These are phyloP conservation scores for Luidia sarsii DNA, from an alignment of 53 echinoderm and acorn worm species.

Conservation along the genomic window DNA sequence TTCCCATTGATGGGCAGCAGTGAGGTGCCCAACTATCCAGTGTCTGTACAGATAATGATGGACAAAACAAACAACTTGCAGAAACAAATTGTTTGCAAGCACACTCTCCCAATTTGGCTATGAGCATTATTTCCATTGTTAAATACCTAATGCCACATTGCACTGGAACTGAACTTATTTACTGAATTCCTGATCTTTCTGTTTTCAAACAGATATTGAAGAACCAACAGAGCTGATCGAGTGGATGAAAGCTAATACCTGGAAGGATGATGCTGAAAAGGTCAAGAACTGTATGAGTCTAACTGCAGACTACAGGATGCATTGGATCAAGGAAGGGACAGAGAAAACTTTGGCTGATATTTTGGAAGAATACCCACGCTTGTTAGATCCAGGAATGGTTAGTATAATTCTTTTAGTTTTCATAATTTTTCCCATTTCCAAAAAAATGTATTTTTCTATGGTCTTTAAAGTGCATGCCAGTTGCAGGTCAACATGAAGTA, in stretches of 20 bases:
- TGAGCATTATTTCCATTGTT: too few relatives aligned
- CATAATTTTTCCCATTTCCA: not conserved
- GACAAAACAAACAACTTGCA: not conserved
- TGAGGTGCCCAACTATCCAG: too few relatives aligned
- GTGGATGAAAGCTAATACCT: constrained; percentile 9
- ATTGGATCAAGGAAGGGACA: constrained; percentile 10
- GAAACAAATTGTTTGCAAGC: too few relatives aligned
- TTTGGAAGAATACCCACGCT: not conserved
- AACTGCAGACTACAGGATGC: not conserved
- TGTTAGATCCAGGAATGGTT: not conserved
- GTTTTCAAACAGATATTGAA: too few relatives aligned
- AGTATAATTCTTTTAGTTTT: not conserved
- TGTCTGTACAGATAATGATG: not conserved
- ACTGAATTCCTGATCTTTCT: not conserved
- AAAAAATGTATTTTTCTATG: too few relatives aligned
- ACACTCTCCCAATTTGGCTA: too few relatives aligned
- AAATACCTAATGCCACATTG: too few relatives aligned
- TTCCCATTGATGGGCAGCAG: too few relatives aligned
- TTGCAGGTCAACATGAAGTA: too few relatives aligned
- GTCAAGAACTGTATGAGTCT: not conserved
- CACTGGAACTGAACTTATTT: not conserved
- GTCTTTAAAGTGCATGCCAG: too few relatives aligned
- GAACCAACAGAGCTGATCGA: not conserved
- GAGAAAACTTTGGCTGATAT: not conserved
- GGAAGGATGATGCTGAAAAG: not conserved